phyloP scores from a whole-genome alignment of 2,888 invertebrate species.

The Lithophane ornitopus region DNA sequence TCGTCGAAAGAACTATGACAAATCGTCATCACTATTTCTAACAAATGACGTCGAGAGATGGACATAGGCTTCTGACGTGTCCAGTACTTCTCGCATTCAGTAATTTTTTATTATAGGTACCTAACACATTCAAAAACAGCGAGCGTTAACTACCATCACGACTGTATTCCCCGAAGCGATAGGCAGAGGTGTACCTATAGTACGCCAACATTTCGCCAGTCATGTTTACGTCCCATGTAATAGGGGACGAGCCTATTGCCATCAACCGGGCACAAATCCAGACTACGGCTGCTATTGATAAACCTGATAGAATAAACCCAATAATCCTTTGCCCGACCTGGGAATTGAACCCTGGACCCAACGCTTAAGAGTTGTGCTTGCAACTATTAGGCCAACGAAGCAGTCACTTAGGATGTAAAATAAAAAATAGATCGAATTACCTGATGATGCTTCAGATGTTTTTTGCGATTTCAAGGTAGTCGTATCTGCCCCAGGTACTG shows the following conservation, averaged over 20 bases:
- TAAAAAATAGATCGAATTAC: background rate
- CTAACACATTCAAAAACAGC: background rate
- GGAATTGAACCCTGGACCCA: background rate
- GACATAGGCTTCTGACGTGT: too few species aligned
- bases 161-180: too few species aligned
- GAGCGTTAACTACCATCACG: too few species aligned
- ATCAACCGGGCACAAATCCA: too few species aligned
- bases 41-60: background rate
- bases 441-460: conserved; percentile 6
- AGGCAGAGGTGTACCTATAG: too few species aligned
- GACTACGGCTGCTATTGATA: too few species aligned
- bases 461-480: too few species aligned
- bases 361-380: background rate
- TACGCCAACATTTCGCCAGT: too few species aligned
- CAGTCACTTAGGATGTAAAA: background rate
- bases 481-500: background rate
- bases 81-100: background rate
- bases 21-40: background rate
- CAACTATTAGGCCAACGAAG: background rate
- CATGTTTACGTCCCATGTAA: too few species aligned
- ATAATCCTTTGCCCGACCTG: background rate
- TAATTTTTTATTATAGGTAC: background rate
- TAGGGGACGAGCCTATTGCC: too few species aligned
- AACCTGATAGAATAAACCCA: background rate
- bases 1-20: background rate